A percentile compares a stretch with the other conserved stretches of the same genome.
Evolutionary conservation across 2,113 vertebrate species (phyloP).

Genomic region (Malurus cyaneus): DNA sequence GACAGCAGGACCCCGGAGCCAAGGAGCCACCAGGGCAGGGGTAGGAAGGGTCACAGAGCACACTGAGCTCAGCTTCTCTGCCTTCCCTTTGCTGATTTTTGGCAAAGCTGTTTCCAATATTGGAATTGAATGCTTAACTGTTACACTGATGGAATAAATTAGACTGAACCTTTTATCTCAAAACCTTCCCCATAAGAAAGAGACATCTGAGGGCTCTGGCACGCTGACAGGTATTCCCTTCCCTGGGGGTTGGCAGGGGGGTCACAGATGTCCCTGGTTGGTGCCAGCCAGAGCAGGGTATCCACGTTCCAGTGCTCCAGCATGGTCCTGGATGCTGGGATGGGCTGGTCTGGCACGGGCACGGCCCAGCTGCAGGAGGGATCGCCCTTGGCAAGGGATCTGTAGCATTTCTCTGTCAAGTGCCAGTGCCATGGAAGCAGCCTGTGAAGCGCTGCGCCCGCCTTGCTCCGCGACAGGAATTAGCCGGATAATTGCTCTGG

Average conservation of each 20-base stretch:
- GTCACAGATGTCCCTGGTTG: conserved; percentile 19
- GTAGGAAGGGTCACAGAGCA: neutral
- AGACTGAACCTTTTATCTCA: conserved; percentile 16
- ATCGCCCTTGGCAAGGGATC: neutral
- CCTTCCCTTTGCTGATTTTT: neutral
- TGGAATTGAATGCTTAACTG: conserved; percentile 38
- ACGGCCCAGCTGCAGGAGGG: neutral
- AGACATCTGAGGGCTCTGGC: conserved; percentile 43
- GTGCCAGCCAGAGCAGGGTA: neutral
- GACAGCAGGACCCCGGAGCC: neutral
- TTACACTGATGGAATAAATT: conserved; percentile 56
- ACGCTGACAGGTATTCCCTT: conserved; percentile 2
- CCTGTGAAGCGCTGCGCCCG: neutral
- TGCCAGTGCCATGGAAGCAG: fast-evolving
- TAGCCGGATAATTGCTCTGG: neutral
- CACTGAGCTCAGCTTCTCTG: neutral
- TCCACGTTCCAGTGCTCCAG: fast-evolving
- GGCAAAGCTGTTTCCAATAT: conserved; percentile 51
- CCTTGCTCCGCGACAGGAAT: neutral
- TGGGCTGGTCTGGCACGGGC: neutral
- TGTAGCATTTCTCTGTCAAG: neutral
- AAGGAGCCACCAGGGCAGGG: neutral
- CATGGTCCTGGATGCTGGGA: fast-evolving
- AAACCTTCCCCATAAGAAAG: conserved; percentile 28
- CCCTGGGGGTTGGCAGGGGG: neutral